Conservation (phyloP, 2,888 invertebrate genomes). For the Melanargia galathea region DNA sequence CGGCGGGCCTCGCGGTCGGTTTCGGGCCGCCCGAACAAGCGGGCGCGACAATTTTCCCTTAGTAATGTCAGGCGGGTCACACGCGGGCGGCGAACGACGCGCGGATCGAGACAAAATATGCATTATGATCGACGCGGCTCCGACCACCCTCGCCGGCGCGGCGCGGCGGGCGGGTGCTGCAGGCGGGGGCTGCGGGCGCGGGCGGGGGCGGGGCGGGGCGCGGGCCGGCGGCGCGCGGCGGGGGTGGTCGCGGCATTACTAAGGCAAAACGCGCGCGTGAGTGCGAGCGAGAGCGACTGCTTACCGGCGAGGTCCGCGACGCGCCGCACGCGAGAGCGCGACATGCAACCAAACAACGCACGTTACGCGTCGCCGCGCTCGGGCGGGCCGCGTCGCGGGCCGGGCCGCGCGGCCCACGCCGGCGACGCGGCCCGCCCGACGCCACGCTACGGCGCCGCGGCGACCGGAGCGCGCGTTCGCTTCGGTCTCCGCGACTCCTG, state of each 20-base stretch:
- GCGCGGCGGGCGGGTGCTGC: constrained; percentile 49
- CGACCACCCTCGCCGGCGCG: constrained; percentile 39
- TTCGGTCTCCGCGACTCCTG: constrained; percentile 10
- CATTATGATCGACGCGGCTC: constrained; percentile 60
- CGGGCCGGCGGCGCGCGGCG: constrained; percentile 46
- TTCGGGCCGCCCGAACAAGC: constrained; percentile 57
- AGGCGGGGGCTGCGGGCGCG: constrained; percentile 46
- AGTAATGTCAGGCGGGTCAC: constrained; percentile 68
- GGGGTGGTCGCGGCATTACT: constrained; percentile 74
- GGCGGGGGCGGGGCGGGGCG: constrained; percentile 47
- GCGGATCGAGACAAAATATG: constrained; percentile 72
- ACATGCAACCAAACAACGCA: constrained; percentile 73
- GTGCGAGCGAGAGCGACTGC: constrained; percentile 50
- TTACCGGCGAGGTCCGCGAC: constrained; percentile 63
- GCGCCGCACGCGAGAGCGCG: constrained; percentile 51
- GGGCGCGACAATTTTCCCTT: constrained; percentile 78
- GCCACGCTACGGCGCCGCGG: neutral
- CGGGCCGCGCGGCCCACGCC: constrained; percentile 13
- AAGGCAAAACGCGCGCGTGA: constrained; percentile 72
- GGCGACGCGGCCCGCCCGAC: constrained; percentile 8
- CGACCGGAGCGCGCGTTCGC: neutral
- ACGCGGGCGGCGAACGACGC: constrained; percentile 45
- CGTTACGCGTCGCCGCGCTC: constrained; percentile 43
- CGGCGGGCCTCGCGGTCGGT: constrained; percentile 51
- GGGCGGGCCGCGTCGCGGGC: neutral